Base-by-base conservation (phyloP, 2,113 vertebrate species). In the Furnarius figulus region DNA sequence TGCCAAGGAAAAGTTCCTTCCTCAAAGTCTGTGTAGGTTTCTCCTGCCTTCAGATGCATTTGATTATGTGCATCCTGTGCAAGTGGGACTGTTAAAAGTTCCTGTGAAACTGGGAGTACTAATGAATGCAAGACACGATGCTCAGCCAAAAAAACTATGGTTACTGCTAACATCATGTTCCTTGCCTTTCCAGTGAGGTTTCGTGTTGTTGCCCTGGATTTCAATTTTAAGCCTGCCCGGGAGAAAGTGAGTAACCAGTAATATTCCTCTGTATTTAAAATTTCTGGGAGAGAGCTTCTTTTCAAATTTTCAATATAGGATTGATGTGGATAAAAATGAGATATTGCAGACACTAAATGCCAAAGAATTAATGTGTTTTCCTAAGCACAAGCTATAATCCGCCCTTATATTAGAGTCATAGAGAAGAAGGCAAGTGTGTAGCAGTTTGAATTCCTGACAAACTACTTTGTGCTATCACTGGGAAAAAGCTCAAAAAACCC, bases 101-200 rank as follows among this genome's bases (percentile, higher is more conserved):
- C 6, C 21, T 23, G 12, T 40, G 59, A 83, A 87, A 82, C 9
- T 28, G 4, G 28, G 21, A 49, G 33, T 63, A 12, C 8, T 65
- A 44, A 63, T 13, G 15, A 65, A 31, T 30, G 31, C 30, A 65
- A 72, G 78, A 33, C 9, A 15, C 12, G 2, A 4, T 18, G 35
- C 35, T 78, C 49, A 67, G 52, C 20, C 23, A 47, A 17, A 72
- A 5, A 49, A 76, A 44, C 8, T 10, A 3, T 18, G 27, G 3
- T 53, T 47, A 74, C 5, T 61, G 52, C 14, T 74, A 68, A 94
- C 9, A 20, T 16, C 6, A 23, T 37, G 27, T 63, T 90, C 59
- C n/a, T 93, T 95, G 22, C 68, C 66, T 82, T 96, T 92, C 13
- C 90, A 98, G 97, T 97, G 76, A 79, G 66, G 49, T 97, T 97